phyloP scores from a whole-genome alignment of 2,113 vertebrate species.

The Apodemus speciosus region DNA sequence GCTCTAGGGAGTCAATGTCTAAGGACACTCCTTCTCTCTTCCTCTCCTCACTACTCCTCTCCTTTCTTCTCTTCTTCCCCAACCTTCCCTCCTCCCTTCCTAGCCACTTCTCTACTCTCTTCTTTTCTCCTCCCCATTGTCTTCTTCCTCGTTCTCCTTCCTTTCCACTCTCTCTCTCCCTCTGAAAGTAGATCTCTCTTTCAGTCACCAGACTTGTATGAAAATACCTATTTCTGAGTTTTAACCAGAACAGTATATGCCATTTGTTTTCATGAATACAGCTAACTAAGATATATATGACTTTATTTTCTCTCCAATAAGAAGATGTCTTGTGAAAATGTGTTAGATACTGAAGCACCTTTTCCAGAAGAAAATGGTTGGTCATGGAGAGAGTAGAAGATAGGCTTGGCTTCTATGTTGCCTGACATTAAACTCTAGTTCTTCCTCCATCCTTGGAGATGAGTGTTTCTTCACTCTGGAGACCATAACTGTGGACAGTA shows the following conservation, averaged over 20 bases:
- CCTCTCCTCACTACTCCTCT: no score
- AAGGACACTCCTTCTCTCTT: neutral
- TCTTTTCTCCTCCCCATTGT: no score
- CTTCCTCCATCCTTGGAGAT: neutral
- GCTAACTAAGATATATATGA: neutral
- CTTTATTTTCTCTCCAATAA: neutral
- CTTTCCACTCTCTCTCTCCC: no score
- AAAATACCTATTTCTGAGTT: neutral
- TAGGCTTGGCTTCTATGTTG: neutral
- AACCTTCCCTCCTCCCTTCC: no score
- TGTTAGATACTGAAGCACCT: neutral
- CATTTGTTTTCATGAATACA: neutral
- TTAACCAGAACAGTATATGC: neutral
- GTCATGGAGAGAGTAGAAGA: rapidly evolving
- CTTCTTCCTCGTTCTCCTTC: no score
- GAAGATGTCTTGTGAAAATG: neutral
- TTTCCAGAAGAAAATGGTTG: neutral
- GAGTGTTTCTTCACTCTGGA: neutral
- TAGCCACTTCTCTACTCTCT: no score
- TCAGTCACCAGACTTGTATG: neutral
- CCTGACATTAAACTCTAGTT: neutral
- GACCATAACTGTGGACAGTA: rapidly evolving
- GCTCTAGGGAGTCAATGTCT: neutral
- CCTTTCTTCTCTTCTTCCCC: no score
- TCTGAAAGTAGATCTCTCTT: neutral